These are phyloP conservation scores for Melipona bicolor DNA, from an alignment of 2,888 invertebrate species.

Conservation along the genomic window DNA sequence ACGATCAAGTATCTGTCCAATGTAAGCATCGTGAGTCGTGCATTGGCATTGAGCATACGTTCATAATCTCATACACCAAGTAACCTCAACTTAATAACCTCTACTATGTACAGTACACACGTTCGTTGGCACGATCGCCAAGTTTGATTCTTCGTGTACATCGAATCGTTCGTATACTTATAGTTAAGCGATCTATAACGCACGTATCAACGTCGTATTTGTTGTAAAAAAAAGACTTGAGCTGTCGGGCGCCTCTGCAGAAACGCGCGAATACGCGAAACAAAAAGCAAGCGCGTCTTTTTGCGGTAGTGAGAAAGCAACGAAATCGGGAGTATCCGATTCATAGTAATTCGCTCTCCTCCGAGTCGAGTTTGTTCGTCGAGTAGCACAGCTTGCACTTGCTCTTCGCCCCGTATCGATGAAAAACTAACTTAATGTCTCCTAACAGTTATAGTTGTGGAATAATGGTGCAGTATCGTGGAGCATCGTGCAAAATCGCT, in stretches of 20 bases:
- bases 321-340: not conserved
- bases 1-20: conserved; percentile 1
- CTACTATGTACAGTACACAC: conserved; percentile 61
- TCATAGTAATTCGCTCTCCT: not conserved
- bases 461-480: conserved; percentile 30
- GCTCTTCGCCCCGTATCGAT: conserved; percentile 1
- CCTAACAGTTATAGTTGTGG: conserved; percentile 17
- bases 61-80: conserved; percentile 54
- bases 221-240: conserved; percentile 35
- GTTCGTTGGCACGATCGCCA: conserved; percentile 11
- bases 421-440: conserved; percentile 20
- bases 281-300: not conserved
- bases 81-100: conserved; percentile 47
- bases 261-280: conserved; percentile 7
- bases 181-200: conserved; percentile 13
- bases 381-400: not conserved
- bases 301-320: not conserved
- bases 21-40: conserved; percentile 7
- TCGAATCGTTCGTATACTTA: conserved; percentile 20
- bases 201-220: conserved; percentile 28
- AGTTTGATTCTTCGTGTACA: not conserved
- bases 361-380: conserved; percentile 29
- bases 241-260: conserved; percentile 14
- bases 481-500: not conserved
- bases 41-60: conserved; percentile 61